Conservation (phyloP, 2,797 vertebrate genomes). For the Cryptoblepharus egeriae region DNA sequence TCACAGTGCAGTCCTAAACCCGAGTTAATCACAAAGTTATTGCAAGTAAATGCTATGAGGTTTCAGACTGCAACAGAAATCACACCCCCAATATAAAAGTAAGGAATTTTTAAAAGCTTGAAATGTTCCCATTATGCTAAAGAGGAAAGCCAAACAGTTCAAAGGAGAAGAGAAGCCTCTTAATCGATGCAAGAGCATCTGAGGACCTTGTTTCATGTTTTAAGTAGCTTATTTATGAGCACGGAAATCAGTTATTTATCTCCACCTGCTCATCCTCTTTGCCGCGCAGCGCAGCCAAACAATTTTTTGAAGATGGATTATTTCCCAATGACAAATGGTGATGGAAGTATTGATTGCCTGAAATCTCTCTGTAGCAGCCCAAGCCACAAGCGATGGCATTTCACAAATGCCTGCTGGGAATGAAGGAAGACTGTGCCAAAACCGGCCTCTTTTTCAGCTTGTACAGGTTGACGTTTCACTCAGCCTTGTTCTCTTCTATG, state of each 20-base stretch:
- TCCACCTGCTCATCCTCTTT: slow-evolving; percentile 11
- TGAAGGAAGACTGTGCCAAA: slow-evolving; percentile 15
- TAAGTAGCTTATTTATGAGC: slow-evolving; percentile 29
- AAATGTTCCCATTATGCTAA: slow-evolving; percentile 4
- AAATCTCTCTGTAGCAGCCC: slow-evolving; percentile 45
- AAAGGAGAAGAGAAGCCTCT: background rate
- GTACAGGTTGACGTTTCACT: background rate
- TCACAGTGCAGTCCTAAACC: too few species aligned
- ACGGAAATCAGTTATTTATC: slow-evolving; percentile 39
- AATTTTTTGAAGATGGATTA: slow-evolving; percentile 31
- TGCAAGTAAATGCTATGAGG: background rate
- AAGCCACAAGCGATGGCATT: slow-evolving; percentile 27
- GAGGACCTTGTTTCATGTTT: background rate
- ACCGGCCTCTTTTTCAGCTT: background rate
- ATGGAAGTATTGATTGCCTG: slow-evolving; percentile 52
- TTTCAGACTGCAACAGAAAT: background rate
- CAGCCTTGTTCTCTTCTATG: background rate
- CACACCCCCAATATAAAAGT: background rate
- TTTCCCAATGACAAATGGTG: slow-evolving; percentile 42
- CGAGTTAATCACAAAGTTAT: background rate
- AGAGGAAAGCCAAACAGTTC: background rate
- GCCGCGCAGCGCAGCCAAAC: slow-evolving; percentile 8
- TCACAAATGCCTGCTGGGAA: background rate
- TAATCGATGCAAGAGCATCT: slow-evolving; percentile 21
- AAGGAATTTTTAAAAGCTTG: background rate